Evolutionary conservation across 2,113 vertebrate genomes (phyloP).

Genomic region (Anguilla rostrata): DNA sequence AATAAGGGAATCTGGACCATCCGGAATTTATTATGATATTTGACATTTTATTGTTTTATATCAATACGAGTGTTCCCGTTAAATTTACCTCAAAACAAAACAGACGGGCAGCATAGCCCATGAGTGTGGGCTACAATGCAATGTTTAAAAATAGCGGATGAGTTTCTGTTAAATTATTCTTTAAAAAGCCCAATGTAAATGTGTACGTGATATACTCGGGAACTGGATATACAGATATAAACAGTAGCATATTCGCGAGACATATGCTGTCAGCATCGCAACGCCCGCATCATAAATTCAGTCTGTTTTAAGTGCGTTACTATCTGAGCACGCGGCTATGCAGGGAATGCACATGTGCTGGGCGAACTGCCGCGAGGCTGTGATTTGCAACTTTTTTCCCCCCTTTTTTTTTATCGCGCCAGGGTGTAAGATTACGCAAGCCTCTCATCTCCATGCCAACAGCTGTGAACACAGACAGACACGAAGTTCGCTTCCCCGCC

Average conservation of each 20-base stretch:
- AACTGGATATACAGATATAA: background rate
- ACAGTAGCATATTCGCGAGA: background rate
- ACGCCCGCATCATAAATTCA: background rate
- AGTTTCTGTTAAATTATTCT: too few relatives aligned
- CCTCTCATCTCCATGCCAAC: constrained; percentile 58
- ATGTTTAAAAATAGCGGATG: too few relatives aligned
- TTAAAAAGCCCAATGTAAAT: background rate
- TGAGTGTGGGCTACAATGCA: too few relatives aligned
- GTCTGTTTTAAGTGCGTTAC: background rate
- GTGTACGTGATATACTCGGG: background rate
- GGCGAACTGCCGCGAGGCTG: background rate
- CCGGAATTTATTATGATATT: background rate
- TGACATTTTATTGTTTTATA: background rate
- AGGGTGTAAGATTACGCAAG: constrained; percentile 50
- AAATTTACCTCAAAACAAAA: too few relatives aligned
- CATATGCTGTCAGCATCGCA: background rate
- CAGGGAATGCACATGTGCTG: background rate
- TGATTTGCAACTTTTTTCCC: background rate
- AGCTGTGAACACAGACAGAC: constrained; percentile 27
- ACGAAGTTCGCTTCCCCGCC: background rate
- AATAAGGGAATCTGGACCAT: background rate
- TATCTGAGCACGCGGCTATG: background rate
- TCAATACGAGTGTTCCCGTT: too few relatives aligned
- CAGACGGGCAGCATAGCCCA: too few relatives aligned
- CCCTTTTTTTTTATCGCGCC: background rate